Evolutionary conservation across 2,113 vertebrate genomes (phyloP).

Genomic region (Thamnaconus septentrionalis): DNA sequence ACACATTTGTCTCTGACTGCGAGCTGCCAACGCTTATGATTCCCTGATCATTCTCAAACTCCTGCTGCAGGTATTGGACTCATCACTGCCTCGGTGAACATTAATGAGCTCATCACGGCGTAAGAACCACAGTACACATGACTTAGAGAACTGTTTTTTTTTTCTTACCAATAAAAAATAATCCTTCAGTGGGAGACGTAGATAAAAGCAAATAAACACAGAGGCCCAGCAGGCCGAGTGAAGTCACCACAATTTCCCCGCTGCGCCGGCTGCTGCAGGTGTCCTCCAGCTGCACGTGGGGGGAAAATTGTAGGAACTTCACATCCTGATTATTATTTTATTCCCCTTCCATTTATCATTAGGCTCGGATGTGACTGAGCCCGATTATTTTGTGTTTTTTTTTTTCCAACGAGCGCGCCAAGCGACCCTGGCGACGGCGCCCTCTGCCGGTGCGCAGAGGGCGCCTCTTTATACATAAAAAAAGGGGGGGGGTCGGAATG

Average conservation of each 20-base stretch:
- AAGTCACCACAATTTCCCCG: too few relatives aligned
- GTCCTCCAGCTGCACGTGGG: slow-evolving; percentile 6
- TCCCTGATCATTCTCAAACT: slow-evolving; percentile 8
- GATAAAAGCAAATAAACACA: too few relatives aligned
- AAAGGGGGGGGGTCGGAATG: neutral
- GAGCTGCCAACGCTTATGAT: slow-evolving; percentile 11
- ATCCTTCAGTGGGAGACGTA: too few relatives aligned
- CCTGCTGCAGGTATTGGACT: neutral
- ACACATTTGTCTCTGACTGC: slow-evolving; percentile 2
- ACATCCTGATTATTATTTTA: slow-evolving; percentile 29
- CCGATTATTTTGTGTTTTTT: neutral
- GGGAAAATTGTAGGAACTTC: slow-evolving; percentile 27
- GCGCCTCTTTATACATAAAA: too few relatives aligned
- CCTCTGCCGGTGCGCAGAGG: slow-evolving; percentile 48
- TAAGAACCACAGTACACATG: too few relatives aligned
- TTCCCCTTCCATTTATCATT: neutral
- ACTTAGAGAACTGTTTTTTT: too few relatives aligned
- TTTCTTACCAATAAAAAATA: too few relatives aligned
- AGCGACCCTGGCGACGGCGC: slow-evolving; percentile 32
- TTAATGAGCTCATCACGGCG: too few relatives aligned
- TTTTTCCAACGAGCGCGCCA: slow-evolving; percentile 29
- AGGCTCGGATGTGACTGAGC: neutral
- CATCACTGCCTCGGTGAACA: too few relatives aligned
- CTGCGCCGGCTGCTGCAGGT: too few relatives aligned
- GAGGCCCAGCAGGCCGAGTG: too few relatives aligned